Base-by-base conservation (phyloP, 2,888 invertebrate genomes). In the Ethmia dodecea region DNA sequence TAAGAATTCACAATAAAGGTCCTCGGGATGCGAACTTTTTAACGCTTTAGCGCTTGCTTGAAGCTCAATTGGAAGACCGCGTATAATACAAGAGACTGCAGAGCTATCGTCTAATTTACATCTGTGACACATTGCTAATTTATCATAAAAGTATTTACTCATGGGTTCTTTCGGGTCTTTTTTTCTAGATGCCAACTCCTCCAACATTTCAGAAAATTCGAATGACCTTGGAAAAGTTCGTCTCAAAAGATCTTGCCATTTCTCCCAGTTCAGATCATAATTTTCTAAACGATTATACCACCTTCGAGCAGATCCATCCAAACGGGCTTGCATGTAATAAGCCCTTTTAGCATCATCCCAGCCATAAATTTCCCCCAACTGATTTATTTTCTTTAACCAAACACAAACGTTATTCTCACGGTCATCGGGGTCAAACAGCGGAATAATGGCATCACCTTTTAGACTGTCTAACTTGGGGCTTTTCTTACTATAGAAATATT, bases 61-160 rank as follows among this genome's bases (percentile, higher is more conserved):
- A 10, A 51, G 15, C 12, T 52, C 49, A 0, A 1, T 5, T 2
- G 49, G 55, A 4, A 53, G 20, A 0, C 50, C 52, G 3, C 39
- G 10, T 4, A 54, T 52, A 0, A 48, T 39, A 22, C 52, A 52
- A 0, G 51, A 47, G 12, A 40, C 45, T 2, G 53, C 49, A 3
- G 14, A 8, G 13, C 45, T 39, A 8, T 46, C 52, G 1, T 32
- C 13, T 3, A 57, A 42, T 6, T 42, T 36, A 38, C 49, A 45
- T 40, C 42, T 48, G 40, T 44, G 51, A 13, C 59, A 30, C 4
- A 52, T 33, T 30, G 60, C 50, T 3, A 52, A 1, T 36, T 55
- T 52, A 1, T 43, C 47, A 16, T 56, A 49, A 15, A 39, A 63
- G 28, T 64, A 66, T 28, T 52, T 55, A 1, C 56, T 58, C 59